phyloP scores from a whole-genome alignment of 2,797 vertebrate genomes.

The Dendrocincla fuliginosa region DNA sequence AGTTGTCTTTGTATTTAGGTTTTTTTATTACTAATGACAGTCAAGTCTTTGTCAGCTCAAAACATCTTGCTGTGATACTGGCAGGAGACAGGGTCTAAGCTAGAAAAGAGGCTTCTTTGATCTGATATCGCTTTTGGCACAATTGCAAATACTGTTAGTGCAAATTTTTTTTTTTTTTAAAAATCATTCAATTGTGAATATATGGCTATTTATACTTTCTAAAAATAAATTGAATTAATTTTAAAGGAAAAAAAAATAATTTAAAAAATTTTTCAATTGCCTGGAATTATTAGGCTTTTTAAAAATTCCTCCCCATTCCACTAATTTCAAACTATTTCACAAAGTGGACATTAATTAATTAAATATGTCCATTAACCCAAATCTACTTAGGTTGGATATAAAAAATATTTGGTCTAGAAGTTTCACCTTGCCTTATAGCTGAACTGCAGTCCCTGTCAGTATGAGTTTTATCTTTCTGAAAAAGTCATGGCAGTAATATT shows the following conservation, averaged over 20 bases:
- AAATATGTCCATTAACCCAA: not conserved
- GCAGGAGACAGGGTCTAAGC: not conserved
- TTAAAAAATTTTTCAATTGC: not conserved
- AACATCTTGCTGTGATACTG: not conserved
- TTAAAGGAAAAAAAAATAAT: not conserved
- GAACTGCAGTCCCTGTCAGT: not conserved
- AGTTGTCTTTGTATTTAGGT: rapidly evolving
- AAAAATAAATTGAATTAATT: not conserved
- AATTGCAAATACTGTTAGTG: not conserved
- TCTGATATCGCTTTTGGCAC: not conserved
- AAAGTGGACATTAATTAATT: not conserved
- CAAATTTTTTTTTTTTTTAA: not conserved
- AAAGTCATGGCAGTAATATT: not conserved
- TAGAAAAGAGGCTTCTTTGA: not conserved
- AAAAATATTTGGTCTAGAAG: not conserved
- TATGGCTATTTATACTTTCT: not conserved
- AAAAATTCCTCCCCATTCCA: not conserved
- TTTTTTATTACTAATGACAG: not conserved
- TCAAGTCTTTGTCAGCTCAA: not conserved
- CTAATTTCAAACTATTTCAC: not conserved
- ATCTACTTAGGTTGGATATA: not conserved
- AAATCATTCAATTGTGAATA: not conserved
- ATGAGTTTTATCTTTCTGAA: not conserved
- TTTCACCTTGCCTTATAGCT: not conserved
- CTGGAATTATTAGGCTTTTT: not conserved